A percentile compares a stretch with the other conserved stretches of the same genome.
These are phyloP conservation scores for Metaphire vulgaris DNA, from an alignment of 1,140 invertebrate species.

Conservation along the genomic window DNA sequence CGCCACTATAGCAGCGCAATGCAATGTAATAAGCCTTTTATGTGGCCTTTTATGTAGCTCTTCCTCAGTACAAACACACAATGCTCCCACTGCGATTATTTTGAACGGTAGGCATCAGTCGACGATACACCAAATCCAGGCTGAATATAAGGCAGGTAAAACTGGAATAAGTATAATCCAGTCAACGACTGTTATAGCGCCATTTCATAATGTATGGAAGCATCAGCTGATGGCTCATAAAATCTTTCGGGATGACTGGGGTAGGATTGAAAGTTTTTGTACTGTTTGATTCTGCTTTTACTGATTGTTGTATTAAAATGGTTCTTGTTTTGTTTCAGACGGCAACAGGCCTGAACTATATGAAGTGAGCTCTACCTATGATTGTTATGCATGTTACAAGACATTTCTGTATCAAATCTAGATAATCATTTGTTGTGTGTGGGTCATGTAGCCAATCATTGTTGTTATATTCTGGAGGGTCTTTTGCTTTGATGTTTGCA, in stretches of 20 bases:
- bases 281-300: not conserved
- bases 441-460: not conserved
- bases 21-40: not conserved
- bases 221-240: not conserved
- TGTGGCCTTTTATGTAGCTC: too few species aligned
- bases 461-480: too few species aligned
- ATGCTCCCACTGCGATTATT: too few species aligned
- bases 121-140: too few species aligned
- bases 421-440: not conserved
- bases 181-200: not conserved
- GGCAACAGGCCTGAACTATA: conserved; percentile 18
- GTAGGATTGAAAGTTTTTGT: not conserved
- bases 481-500: too few species aligned
- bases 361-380: not conserved
- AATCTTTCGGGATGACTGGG: not conserved
- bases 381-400: not conserved
- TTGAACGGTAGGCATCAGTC: too few species aligned
- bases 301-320: not conserved
- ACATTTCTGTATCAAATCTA: not conserved
- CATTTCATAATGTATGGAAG: not conserved
- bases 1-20: not conserved
- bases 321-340: not conserved
- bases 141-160: not conserved
- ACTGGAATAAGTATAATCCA: not conserved
- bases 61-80: too few species aligned